Base-by-base conservation (phyloP, 2,888 invertebrate species). In the Holacanthella duospinosa region DNA sequence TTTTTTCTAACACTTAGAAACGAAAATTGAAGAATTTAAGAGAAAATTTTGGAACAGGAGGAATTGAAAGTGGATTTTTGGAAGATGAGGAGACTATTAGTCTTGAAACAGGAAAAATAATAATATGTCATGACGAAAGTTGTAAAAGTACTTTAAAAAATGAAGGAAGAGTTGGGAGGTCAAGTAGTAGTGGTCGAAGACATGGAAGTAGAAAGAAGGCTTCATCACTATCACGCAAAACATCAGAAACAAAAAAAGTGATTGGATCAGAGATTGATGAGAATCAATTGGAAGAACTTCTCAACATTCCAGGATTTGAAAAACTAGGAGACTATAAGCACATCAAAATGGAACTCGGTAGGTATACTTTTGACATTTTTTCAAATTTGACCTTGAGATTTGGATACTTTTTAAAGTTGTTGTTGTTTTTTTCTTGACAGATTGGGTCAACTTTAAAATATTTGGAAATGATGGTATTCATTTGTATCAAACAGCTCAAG, bases 401-500 rank as follows among this genome's bases (percentile, higher is more conserved):
- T 36, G 9, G 6, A 16, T 36, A 36, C 36, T 36, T 12, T 6
- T 12, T 12, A 16, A 6, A 36, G 6, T 36, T 36, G 36, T 36
- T 36, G 6, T 26, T 26, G 27, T 19, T 6, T 6, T 25, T 55
- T 24, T 6, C 4, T 6, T 55, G 21, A 16, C 36, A 58, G 58
- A 58, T 27, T 58, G 58, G 58, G n/a, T 58, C 43, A 29, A 58
- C 29, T 58, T 58, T 58, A 28, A 58, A 36, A 58, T 58, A 29
- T 26, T n/a, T 6, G 29, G 29, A 27, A 43, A 29, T 29, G n/a
- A n/a, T n/a, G 58, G 43, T 21, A 16, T 6, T 12, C 29, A 58
- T 12, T 16, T 58, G 9, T 58, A 29, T n/a, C 58, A 58, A 43
- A 28, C 58, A 6, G 58, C 28, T n/a, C 58, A 58, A n/a, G n/a